Evolutionary conservation across 2,113 vertebrate species (phyloP).

Genomic region (Melierax canorus): DNA sequence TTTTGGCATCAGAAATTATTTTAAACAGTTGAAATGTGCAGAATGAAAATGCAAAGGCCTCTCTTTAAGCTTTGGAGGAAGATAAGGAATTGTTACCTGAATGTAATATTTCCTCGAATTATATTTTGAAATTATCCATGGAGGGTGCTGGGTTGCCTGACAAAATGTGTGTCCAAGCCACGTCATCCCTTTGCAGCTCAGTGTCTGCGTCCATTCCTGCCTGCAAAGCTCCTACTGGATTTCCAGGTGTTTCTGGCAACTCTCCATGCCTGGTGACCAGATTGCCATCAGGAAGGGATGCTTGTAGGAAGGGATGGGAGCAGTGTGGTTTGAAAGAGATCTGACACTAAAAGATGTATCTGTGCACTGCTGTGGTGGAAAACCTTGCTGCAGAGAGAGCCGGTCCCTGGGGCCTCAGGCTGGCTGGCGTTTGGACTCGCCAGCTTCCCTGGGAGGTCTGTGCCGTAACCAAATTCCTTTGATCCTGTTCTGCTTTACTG

Average conservation of each 20-base stretch:
- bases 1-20: neutral
- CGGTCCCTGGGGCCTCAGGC: neutral
- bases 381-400: neutral
- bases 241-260: neutral
- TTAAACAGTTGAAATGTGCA: neutral
- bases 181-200: neutral
- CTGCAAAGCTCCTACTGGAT: neutral
- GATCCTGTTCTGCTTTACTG: neutral
- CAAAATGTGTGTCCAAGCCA: neutral
- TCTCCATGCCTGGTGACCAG: neutral
- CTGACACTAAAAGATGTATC: neutral
- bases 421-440: fast-evolving
- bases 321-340: neutral
- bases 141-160: neutral
- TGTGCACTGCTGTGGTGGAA: neutral
- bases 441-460: neutral
- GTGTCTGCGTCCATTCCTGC: neutral
- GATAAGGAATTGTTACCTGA: neutral
- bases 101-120: neutral
- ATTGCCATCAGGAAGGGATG: neutral
- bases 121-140: neutral
- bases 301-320: neutral
- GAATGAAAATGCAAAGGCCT: neutral
- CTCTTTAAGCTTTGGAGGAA: neutral
- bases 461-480: neutral